Base-by-base conservation (phyloP, 2,797 vertebrate genomes). In the Halcyon badia region DNA sequence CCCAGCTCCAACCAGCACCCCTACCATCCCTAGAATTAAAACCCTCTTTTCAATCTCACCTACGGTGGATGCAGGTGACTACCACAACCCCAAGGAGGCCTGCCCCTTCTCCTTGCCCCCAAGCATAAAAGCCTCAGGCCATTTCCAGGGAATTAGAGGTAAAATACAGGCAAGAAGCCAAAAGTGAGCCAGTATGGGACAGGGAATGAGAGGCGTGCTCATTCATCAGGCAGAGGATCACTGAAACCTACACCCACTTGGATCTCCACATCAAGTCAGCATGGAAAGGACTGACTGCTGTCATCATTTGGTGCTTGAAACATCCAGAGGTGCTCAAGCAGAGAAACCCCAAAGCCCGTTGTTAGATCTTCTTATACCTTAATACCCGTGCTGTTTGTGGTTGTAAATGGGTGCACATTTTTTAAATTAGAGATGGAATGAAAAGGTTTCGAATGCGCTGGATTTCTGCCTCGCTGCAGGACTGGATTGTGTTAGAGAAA, bases 401-500 rank as follows among this genome's bases (percentile, higher is more conserved):
- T 16, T 46, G 49, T 39, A 82, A 82, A n/a, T 1, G 20, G 54
- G 68, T 16, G 25, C 78, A 81, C 26, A 65, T 83, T 96, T 97
- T 96, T 94, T 51, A 73, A 76, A 95, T 95, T 85, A 92, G 78
- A 85, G 71, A 69, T n/a, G 78, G 93, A 78, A 87, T 65, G 48
- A 89, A 83, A 96, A 94, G 52, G 41, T 90, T 95, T 89, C 2
- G 4, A 90, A 68, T 0, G 0, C 0, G 0, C 83, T 94, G 95
- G 85, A 91, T 95, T 97, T 95, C 87, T 96, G 94, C 93, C 90
- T 87, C 71, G 49, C 81, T 94, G 75, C 78, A n/a, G 85, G 83
- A 88, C 92, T 94, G 94, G 89, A 89, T 90, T 94, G 80, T 83
- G 78, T 94, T 94, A 96, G 76, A 77, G 94, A 85, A 86, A 92